phyloP scores from a whole-genome alignment of 2,797 vertebrate species.

The Margarornis squamiger region DNA sequence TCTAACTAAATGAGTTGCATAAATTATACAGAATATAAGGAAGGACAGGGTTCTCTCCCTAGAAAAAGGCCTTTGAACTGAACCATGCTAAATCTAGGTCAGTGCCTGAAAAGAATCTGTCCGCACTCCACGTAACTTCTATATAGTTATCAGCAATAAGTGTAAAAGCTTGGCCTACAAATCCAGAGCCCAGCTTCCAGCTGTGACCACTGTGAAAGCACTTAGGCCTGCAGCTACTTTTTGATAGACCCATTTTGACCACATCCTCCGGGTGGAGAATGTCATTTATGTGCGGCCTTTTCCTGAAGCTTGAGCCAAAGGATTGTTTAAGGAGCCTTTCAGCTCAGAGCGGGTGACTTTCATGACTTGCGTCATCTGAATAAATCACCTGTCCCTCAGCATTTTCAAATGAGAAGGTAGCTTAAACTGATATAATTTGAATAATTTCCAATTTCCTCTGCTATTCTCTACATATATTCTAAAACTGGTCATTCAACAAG shows the following conservation, averaged over 20 bases:
- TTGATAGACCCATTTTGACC: background rate
- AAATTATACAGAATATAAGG: background rate
- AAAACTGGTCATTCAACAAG: background rate
- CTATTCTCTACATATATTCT: background rate
- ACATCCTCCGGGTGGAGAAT: background rate
- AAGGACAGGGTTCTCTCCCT: background rate
- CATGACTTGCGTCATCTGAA: background rate
- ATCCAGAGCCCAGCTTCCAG: slow-evolving; percentile 12
- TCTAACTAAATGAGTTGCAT: background rate
- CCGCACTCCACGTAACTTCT: background rate
- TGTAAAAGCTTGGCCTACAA: slow-evolving; percentile 4
- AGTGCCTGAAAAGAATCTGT: slow-evolving; percentile 9
- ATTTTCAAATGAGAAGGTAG: background rate
- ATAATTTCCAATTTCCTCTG: background rate
- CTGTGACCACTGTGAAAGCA: background rate
- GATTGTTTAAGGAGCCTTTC: background rate
- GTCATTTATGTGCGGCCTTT: background rate
- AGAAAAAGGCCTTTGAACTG: background rate
- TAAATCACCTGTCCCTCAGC: background rate
- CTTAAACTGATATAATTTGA: background rate
- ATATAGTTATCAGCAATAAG: background rate
- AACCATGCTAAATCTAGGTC: slow-evolving; percentile 24
- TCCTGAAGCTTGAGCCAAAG: background rate
- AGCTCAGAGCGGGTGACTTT: background rate
- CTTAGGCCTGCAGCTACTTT: background rate